Conservation (phyloP, 2,888 invertebrate genomes). For the Latheticus oryzae region DNA sequence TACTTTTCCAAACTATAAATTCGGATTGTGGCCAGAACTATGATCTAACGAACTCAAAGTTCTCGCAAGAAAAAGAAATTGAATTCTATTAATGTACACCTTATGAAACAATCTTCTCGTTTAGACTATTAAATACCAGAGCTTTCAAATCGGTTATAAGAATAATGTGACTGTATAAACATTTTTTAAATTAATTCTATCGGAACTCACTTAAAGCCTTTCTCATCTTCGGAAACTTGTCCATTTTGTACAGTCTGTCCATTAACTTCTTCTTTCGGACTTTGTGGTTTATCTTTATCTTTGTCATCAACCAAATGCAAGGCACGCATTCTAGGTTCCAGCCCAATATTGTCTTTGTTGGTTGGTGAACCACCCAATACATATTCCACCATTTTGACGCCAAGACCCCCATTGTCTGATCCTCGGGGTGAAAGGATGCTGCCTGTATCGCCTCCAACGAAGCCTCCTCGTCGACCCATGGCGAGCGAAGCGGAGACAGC, state of each 20-base stretch:
- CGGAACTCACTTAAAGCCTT: constrained; percentile 92
- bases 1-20: too few species aligned
- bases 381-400: constrained; percentile 98
- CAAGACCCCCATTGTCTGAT: constrained; percentile 89
- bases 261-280: constrained; percentile 68
- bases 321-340: constrained; percentile 75
- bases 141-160: too few species aligned
- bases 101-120: too few species aligned
- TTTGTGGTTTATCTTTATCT: constrained; percentile 70
- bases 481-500: constrained; percentile 78
- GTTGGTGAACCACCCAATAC: constrained; percentile 94
- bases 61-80: too few species aligned
- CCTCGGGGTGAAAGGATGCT: constrained; percentile 79
- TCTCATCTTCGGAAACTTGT: constrained; percentile 74
- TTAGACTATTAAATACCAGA: too few species aligned
- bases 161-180: too few species aligned
- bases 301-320: constrained; percentile 71
- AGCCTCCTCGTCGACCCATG: constrained; percentile 79
- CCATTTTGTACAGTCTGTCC: constrained; percentile 68
- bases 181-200: too few species aligned
- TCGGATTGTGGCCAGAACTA: too few species aligned
- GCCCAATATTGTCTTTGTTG: constrained; percentile 72
- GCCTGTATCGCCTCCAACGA: constrained; percentile 70
- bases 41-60: too few species aligned
- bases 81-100: too few species aligned